A percentile compares a stretch with the other conserved stretches of the same genome.
phyloP scores from a whole-genome alignment of 2,888 invertebrate genomes.

The Podotricha telesiphe region DNA sequence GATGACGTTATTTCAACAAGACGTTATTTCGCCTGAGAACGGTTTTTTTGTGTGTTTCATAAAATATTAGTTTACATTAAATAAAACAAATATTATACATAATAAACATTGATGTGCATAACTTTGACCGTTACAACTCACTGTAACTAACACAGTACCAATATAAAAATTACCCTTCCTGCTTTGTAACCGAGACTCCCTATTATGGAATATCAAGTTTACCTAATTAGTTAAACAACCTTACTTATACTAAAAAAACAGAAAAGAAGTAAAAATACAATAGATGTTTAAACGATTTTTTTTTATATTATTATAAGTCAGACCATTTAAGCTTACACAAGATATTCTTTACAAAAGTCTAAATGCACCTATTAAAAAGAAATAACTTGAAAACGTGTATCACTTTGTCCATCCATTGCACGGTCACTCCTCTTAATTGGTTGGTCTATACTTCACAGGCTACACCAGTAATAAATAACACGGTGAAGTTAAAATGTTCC shows the following conservation, averaged over 20 bases:
- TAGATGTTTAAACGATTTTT: neutral
- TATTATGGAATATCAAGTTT: too few species aligned
- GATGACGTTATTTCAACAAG: constrained; percentile 49
- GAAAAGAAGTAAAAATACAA: neutral
- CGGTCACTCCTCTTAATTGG: constrained; percentile 7
- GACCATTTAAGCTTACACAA: constrained; percentile 12
- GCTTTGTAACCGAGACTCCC: too few species aligned
- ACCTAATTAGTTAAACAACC: neutral
- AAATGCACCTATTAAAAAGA: constrained; percentile 46
- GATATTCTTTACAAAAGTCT: constrained; percentile 23
- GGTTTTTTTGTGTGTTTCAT: constrained; percentile 48
- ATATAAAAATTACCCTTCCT: neutral
- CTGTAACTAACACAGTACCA: too few species aligned
- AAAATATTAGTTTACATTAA: constrained; percentile 19
- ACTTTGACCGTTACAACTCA: too few species aligned
- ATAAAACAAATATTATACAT: neutral
- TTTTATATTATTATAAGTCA: neutral
- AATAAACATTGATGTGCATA: too few species aligned
- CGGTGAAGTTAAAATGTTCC: neutral
- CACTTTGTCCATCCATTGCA: constrained; percentile 43
- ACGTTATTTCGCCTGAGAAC: constrained; percentile 56
- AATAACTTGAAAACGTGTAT: constrained; percentile 28
- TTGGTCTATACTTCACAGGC: neutral
- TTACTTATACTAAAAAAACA: neutral
- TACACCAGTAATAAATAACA: neutral